Conservation (phyloP, 2,888 invertebrate genomes). For the Eupelmus urozonus region DNA sequence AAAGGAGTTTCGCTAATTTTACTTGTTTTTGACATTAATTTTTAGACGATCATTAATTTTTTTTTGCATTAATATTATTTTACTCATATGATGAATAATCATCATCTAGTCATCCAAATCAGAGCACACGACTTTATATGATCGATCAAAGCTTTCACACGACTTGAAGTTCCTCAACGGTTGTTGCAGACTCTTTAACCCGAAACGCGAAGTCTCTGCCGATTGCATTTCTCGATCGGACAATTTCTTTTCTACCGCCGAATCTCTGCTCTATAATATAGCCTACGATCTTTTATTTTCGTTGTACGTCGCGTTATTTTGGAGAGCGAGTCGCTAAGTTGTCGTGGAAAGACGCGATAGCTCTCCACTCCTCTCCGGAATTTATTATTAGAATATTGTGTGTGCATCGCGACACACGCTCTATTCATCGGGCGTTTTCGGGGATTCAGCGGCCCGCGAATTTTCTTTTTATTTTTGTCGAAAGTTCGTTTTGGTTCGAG, state of each 20-base stretch:
- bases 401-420: constrained; percentile 15
- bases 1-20: constrained; percentile 31
- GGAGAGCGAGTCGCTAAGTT: background rate
- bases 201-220: background rate
- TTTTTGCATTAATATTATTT: constrained; percentile 12
- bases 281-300: constrained; percentile 31
- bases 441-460: background rate
- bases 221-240: constrained; percentile 26
- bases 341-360: constrained; percentile 5
- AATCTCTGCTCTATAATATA: background rate
- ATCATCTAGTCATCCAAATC: constrained; percentile 24
- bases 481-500: background rate
- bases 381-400: constrained; percentile 45
- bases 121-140: background rate
- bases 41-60: background rate
- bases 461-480: constrained; percentile 4
- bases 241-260: background rate
- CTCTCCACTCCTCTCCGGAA: constrained; percentile 9
- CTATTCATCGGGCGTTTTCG: constrained; percentile 6
- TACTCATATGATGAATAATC: background rate
- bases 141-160: constrained; percentile 1
- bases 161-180: constrained; percentile 13
- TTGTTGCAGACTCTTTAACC: constrained; percentile 16
- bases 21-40: constrained; percentile 7
- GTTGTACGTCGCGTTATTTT: constrained; percentile 21